Conservation (phyloP, 2,888 invertebrate species). For the Pediacus dermestoides region DNA sequence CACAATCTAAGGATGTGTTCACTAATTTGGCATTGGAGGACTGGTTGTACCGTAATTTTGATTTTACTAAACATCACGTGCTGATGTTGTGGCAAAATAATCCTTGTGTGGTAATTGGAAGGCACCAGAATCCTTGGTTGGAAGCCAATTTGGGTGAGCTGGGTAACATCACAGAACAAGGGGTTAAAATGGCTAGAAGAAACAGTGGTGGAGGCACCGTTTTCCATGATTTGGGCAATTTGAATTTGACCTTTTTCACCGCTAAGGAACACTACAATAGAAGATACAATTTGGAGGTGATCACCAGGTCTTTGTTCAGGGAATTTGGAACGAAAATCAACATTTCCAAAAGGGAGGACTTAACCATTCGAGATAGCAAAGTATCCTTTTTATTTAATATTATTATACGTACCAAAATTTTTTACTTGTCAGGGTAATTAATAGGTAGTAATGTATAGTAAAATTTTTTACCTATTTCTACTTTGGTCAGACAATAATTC, state of each 20-base stretch:
- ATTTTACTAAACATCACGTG: slow-evolving; percentile 78
- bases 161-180: slow-evolving; percentile 52
- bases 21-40: slow-evolving; percentile 94
- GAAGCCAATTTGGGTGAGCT: slow-evolving; percentile 78
- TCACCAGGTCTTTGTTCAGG: slow-evolving; percentile 76
- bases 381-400: slow-evolving; percentile 54
- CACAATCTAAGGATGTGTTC: slow-evolving; percentile 85
- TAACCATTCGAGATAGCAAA: slow-evolving; percentile 75
- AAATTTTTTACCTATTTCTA: too few relatives aligned
- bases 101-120: slow-evolving; percentile 92
- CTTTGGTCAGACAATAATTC: too few relatives aligned
- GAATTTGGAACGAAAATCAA: slow-evolving; percentile 75
- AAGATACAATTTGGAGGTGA: slow-evolving; percentile 80
- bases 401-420: too few relatives aligned
- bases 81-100: slow-evolving; percentile 90
- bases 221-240: slow-evolving; percentile 91
- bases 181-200: slow-evolving; percentile 77
- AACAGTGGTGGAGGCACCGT: slow-evolving; percentile 97
- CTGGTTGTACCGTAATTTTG: slow-evolving; percentile 87
- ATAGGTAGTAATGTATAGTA: too few relatives aligned
- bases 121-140: slow-evolving; percentile 95
- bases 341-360: slow-evolving; percentile 82
- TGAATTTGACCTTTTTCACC: slow-evolving; percentile 91
- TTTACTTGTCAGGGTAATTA: too few relatives aligned
- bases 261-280: slow-evolving; percentile 79